Evolutionary conservation across 2,888 invertebrate genomes (phyloP).

Genomic region (Caenorhabditis afra): DNA sequence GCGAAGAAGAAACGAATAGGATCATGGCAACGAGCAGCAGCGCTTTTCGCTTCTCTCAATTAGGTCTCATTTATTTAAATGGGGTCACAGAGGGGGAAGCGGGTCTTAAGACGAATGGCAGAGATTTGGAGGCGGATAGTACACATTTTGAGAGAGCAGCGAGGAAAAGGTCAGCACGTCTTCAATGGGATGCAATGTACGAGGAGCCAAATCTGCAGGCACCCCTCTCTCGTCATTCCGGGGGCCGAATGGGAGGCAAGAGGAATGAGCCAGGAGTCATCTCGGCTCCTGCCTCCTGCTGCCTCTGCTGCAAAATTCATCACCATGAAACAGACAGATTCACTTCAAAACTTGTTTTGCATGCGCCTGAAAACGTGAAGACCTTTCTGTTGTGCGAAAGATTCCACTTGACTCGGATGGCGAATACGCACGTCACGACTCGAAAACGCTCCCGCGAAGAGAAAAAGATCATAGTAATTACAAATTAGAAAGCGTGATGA

Average conservation of each 20-base stretch:
- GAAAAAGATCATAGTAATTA: neutral
- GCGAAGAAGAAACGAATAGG: neutral
- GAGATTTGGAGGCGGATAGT: constrained; percentile 7
- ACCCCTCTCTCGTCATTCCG: neutral
- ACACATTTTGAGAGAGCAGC: constrained; percentile 1
- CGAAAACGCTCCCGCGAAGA: neutral
- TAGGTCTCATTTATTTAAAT: constrained; percentile 9
- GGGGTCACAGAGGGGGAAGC: neutral
- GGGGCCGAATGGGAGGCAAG: constrained; percentile 13
- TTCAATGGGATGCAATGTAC: constrained; percentile 10
- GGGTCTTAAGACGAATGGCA: neutral
- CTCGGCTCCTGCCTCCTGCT: neutral
- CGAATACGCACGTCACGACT: too few species aligned
- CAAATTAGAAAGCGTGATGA: neutral
- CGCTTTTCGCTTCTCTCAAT: neutral
- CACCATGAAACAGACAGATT: constrained; percentile 19
- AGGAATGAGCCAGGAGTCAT: constrained; percentile 17
- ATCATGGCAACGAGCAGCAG: neutral
- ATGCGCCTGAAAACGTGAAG: neutral
- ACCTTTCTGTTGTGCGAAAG: neutral
- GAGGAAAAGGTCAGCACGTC: constrained; percentile 29
- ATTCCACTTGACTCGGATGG: neutral
- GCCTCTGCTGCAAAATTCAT: constrained; percentile 42
- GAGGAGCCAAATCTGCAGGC: neutral
- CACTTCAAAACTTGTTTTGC: neutral